Evolutionary conservation across 2,797 vertebrate genomes (phyloP), one percentile per base, ranked within the genome.

Genomic region (Acestrorhynchus altus): DNA sequence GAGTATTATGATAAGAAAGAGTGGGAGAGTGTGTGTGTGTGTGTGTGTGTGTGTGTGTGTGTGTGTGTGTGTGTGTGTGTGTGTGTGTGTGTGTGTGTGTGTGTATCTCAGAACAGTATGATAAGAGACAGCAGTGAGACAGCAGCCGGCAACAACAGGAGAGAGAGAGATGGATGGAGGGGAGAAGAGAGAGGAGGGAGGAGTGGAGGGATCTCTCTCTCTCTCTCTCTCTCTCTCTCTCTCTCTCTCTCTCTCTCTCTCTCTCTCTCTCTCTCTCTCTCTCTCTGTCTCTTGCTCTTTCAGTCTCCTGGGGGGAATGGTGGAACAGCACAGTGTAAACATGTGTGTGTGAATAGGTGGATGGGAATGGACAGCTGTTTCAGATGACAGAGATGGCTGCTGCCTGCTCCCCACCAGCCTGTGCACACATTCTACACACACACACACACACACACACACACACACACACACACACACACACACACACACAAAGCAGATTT

Each of bases 331-430:
- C 93, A 93, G 93, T 92, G 90, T 92, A 93, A 92, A 93, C 91
- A 93, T 88, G 89, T 87, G 86, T 80, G 83, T 86, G 80, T 94
- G 90, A 94, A 93, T 92, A 86, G 80, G 87, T 90, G 90, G 90
- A 90, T 92, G 92, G 89, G 91, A 93, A 93, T 89, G 88, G 93
- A 94, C 93, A 94, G 93, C 92, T 94, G 93, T 93, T 94, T 89
- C 90, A 92, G 91, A 94, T 94, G 93, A 94, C 93, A 92, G 91
- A 88, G 88, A 93, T 94, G 91, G 92, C 92, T 92, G 91, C 93
- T 93, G 92, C 92, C 91, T 92, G 86, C 85, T 92, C 92, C 89
- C 91, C 91, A 91, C 86, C 79, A 89, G 89, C 91, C 92, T 90
- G 91, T 93, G 42, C 28, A 73, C 56, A 56, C 61, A 81, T 47